Evolutionary conservation across 2,888 invertebrate species (phyloP), one percentile per base, ranked within the genome.

Genomic region (Leucozona laternaria): DNA sequence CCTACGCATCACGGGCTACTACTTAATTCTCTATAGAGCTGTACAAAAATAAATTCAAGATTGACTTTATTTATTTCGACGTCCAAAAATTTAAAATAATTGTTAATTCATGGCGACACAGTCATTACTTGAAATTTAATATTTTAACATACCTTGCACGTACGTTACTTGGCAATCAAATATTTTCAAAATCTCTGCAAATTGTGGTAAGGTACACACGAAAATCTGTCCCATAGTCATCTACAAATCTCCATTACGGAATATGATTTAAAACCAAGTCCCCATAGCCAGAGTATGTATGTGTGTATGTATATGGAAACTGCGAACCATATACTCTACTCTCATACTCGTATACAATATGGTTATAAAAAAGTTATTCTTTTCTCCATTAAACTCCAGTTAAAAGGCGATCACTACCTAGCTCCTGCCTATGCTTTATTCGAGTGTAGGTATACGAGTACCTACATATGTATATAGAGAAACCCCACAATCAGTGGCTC

Each of bases 191-290:
- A 85, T 80, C 81, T 34, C 77, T 60, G 62, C 68, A 77, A 85
- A 73, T 85, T 81, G 80, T 53, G 81, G 81, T 72, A n/a, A 60
- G 17, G 34, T 72, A 73, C 60, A 73, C 60, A 77, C 77, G 57
- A 60, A 85, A 77, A 73, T 73, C 81, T 72, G 72, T 81, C 77
- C 81, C 80, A 77, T 40, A 72, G 66, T 50, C 78, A 45, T 78
- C 82, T 77, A 78, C 81, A 81, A 85, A 85, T 85, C 81, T 73
- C 85, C 81, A 81, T 85, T 85, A 85, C 45, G 68, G 81, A 77
- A 60, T 81, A 85, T 85, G 73, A 85, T 81, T 85, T 85, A 77
- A 85, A 85, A 81, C 81, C 70, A 81, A 85, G 85, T 81, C 77
- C 85, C 37, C 37, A 60, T 60, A 55, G 72, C 50, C n/a, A n/a